Base-by-base conservation (phyloP, 1,140 invertebrate genomes). In the Parasteatoda tepidariorum region DNA sequence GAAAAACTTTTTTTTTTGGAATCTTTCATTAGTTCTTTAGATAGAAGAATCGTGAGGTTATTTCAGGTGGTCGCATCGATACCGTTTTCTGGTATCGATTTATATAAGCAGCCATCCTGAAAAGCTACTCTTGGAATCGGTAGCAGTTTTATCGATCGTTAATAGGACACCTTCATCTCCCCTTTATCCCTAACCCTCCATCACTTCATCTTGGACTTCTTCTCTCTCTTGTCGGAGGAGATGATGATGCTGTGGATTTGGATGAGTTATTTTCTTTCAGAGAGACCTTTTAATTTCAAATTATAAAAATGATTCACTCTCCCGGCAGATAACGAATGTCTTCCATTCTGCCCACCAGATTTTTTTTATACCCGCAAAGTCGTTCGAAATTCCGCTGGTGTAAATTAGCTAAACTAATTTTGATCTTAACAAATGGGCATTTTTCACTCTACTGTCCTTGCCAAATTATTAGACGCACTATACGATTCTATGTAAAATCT, bases 191-290 rank as follows among this genome's bases (percentile, higher is more conserved):
- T 34, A 26, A 30, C 30, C 71, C 78, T 71, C 67, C 78, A 82
- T 82, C 78, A 82, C 78, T 82, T 82, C 78, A 82, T 82, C 78
- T 62, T 26, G 54, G 41, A 67, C 78, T 30, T 71, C 78, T 34
- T 55, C 24, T 33, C 22, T 55, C 9, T 18, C 22, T 41, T 26
- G 31, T 38, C 4, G 57, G n/a, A 7, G 57, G 57, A 26, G n/a
- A 5, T 13, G 57, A 9, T 59, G 57, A 59, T 22, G 24, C 18
- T n/a, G 57, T 7, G 57, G n/a, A n/a, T n/a, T n/a, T 48, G 38
- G 38, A 48, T 48, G 38, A 48, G 38, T 48, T 48, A 48, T 48
- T 48, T 48, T 18, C 18, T 48, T 48, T 18, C 38, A 48, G n/a
- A n/a, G n/a, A 48, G 38, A 18, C 18, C 38, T 48, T 18, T 48